Percentiles rank a stretch among this genome's conserved stretches.
Conservation (phyloP, 2,113 vertebrate species). For the Hemichromis elongatus region DNA sequence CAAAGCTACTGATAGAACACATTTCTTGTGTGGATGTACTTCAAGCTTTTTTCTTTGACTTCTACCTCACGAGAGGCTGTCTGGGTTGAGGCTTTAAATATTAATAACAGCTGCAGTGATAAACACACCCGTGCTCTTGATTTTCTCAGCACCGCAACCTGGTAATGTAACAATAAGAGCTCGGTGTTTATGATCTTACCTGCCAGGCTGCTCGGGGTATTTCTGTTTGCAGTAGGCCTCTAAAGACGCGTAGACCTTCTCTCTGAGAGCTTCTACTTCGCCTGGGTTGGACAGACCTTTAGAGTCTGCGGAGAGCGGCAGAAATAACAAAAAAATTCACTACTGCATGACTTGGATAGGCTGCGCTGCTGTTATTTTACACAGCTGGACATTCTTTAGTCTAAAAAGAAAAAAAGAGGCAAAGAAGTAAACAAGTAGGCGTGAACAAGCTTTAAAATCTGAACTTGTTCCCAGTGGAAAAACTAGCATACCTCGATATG, state of each 20-base stretch:
- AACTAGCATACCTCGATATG: not conserved
- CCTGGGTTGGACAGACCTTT: conserved; percentile 95
- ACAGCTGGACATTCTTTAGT: not conserved
- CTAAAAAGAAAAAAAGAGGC: not conserved
- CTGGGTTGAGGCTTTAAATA: not conserved
- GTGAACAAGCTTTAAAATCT: not conserved
- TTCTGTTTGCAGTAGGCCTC: conserved; percentile 99
- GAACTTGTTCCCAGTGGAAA: not conserved
- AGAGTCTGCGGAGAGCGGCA: conserved; percentile 77
- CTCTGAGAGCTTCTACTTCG: conserved; percentile 91
- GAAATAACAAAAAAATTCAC: not conserved
- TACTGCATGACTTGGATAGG: not conserved
- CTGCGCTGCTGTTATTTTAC: not conserved
- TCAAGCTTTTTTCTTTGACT: not conserved
- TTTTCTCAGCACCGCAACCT: not conserved
- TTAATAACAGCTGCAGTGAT: not conserved
- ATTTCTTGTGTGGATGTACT: not conserved
- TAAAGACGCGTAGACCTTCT: conserved; percentile 96
- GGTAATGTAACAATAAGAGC: not conserved
- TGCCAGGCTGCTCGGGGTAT: conserved; percentile 96
- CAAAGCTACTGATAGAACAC: not conserved
- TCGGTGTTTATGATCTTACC: conserved; percentile 64
- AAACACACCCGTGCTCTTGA: not conserved
- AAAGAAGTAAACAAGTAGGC: not conserved
- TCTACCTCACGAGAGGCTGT: not conserved